Base-by-base conservation (phyloP, 2,113 vertebrate genomes). In the Lathamus discolor region DNA sequence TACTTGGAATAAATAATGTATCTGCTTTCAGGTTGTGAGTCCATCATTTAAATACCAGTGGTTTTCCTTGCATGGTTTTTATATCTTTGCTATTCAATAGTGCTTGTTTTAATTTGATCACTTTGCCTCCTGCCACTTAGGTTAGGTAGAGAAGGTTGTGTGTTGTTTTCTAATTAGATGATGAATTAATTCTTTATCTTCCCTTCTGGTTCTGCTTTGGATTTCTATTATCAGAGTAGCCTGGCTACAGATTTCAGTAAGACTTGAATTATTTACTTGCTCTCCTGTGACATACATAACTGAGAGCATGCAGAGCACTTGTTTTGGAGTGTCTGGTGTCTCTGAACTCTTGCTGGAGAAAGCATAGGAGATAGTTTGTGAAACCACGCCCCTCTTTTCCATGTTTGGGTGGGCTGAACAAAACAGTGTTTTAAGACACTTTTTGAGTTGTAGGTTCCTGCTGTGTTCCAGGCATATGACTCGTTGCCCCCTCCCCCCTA, bases 1-100 rank as follows among this genome's bases (percentile, higher is more conserved):
- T 68, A 93, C 54, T 85, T 87, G 81, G 88, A 95, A 95, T 95
- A 94, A 96, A 84, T 93, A 96, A 94, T 93, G 49, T 77, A 79
- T 97, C 81, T 92, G 24, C 72, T 92, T 76, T 79, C 74, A 89
- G 80, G 49, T 81, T 14, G 7, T 57, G 33, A 66, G 80, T 94
- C 55, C 37, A 62, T 94, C 57, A 41, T 90, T 94, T 95, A 79
- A 93, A 80, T 49, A 67, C 23, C 43, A 74, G 37, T 57, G 48
- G 29, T 17, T 86, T 79, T 70, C 72, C 87, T 75, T 57, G 61
- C 25, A 31, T 70, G 1, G 0, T 90, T 74, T 80, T 93, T 73
- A 8, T 61, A 4, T 62, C 77, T 78, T 72, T 67, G 33, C 73
- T 59, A 9, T 59, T 95, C 83, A 68, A 43, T 33, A 43, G 29